phyloP scores from a whole-genome alignment of 1,140 invertebrate species.

The Pectinophora gossypiella region DNA sequence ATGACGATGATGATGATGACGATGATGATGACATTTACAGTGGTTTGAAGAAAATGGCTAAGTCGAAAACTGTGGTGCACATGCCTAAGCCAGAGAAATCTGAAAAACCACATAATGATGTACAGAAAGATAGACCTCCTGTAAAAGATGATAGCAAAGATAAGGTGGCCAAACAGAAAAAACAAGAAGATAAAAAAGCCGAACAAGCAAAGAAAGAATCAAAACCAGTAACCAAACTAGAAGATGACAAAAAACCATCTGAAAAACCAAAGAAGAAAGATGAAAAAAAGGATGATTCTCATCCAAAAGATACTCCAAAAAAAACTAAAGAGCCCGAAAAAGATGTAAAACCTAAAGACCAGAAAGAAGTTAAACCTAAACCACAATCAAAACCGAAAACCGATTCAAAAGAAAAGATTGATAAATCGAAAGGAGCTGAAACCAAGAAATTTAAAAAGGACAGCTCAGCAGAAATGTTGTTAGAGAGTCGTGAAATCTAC shows the following conservation, averaged over 20 bases:
- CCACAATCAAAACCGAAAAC: slow-evolving; percentile 4
- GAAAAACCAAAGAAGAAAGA: slow-evolving; percentile 13
- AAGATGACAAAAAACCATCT: slow-evolving; percentile 5
- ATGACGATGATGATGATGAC: slow-evolving; percentile 20
- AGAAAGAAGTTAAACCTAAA: slow-evolving; percentile 14
- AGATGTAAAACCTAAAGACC: slow-evolving; percentile 9
- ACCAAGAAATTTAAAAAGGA: slow-evolving; percentile 19
- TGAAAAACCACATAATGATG: slow-evolving; percentile 10
- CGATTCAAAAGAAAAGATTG: slow-evolving; percentile 2
- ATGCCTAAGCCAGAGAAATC: slow-evolving; percentile 1
- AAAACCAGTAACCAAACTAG: slow-evolving; percentile 6
- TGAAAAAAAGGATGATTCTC: too few relatives aligned
- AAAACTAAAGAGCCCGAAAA: slow-evolving; percentile 7
- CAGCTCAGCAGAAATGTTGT: slow-evolving; percentile 21
- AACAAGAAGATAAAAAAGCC: slow-evolving; percentile 16
- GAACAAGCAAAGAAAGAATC: slow-evolving; percentile 16
- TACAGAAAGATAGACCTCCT: slow-evolving; percentile 5
- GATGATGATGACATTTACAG: slow-evolving; percentile 10
- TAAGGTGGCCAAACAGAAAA: slow-evolving; percentile 12
- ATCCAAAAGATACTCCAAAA: background rate
- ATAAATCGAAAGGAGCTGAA: slow-evolving; percentile 15
- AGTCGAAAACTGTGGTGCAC: background rate
- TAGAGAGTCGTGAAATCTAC: slow-evolving; percentile 25
- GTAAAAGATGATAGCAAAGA: slow-evolving; percentile 13
- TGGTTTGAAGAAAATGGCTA: slow-evolving; percentile 4